Evolutionary conservation across 2,113 vertebrate genomes (phyloP), one percentile per base, ranked within the genome.

Genomic region (Pelecanus crispus): DNA sequence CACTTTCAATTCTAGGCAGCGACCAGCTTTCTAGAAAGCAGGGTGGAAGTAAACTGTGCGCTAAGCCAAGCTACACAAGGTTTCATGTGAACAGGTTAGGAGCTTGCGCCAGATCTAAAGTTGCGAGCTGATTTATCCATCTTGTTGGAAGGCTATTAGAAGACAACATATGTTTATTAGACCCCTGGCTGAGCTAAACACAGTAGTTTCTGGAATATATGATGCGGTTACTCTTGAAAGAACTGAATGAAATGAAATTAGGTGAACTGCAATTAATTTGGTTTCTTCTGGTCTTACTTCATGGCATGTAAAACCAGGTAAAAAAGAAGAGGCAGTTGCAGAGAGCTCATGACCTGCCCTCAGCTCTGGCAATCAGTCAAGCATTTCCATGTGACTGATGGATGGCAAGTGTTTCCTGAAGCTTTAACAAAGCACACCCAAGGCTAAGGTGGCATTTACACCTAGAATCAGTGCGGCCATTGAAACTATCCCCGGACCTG

Each of bases 251-350:
- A 94, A 92, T 25, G 3, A 86, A 95, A 82, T 22, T 63, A 89
- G 63, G 29, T 73, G 83, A 74, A 59, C 77, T 87, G 50, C 21
- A 85, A 45, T 95, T 93, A 82, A 81, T 86, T 92, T 90, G 21
- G 13, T 63, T 97, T 95, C 91, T 92, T 86, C 63, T 67, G 45
- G n/a, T 91, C 71, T 73, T 45, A 86, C 67, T 93, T 88, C 65
- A 88, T 5, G 80, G 28, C 32, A 9, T 21, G 24, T 25, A 77
- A 82, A 92, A 79, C 32, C 32, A 65, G 5, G 25, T n/a, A 10
- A 84, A 88, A 93, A 94, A 59, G 65, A 71, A 82, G 44, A 73
- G 32, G 63, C 25, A 34, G 16, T n/a, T 90, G 36, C 22, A 62
- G 63, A 70, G 56, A 63, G 8, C 19, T 93, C 50, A 31, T 36